A percentile compares a stretch with the other conserved stretches of the same genome.
Conservation (phyloP, 2,113 vertebrate species). For the Cyprinus carpio region DNA sequence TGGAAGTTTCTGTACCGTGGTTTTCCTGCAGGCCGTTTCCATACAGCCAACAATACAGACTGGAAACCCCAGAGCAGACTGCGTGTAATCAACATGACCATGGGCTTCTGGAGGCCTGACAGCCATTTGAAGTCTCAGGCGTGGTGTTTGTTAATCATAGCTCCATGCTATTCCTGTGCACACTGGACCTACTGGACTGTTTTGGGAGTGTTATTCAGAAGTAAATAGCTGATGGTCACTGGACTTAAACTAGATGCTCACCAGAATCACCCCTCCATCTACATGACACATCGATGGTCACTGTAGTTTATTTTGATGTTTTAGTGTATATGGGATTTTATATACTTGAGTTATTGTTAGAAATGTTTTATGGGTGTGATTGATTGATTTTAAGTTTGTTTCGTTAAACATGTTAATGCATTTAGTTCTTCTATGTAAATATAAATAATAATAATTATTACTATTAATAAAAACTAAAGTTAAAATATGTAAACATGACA, state of each 20-base stretch:
- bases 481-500: no score
- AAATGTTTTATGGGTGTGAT: no score
- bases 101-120: conserved; percentile 59
- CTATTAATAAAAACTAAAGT: no score
- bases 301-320: neutral
- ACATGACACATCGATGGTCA: neutral
- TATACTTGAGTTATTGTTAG: no score
- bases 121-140: conserved; percentile 68
- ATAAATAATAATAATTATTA: no score
- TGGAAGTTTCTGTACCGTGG: conserved; percentile 44
- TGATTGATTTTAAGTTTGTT: no score
- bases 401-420: no score
- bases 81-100: conserved; percentile 63
- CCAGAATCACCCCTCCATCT: conserved; percentile 50
- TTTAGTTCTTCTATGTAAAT: no score
- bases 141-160: conserved; percentile 70
- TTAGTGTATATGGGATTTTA: neutral
- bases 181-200: conserved; percentile 59
- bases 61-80: conserved; percentile 53
- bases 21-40: conserved; percentile 49
- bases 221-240: conserved; percentile 58
- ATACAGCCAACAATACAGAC: conserved; percentile 58
- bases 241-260: conserved; percentile 66
- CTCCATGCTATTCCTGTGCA: conserved; percentile 52
- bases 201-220: conserved; percentile 59